phyloP scores from a whole-genome alignment of 1,140 invertebrate genomes.

The Drosophila nebulosa region DNA sequence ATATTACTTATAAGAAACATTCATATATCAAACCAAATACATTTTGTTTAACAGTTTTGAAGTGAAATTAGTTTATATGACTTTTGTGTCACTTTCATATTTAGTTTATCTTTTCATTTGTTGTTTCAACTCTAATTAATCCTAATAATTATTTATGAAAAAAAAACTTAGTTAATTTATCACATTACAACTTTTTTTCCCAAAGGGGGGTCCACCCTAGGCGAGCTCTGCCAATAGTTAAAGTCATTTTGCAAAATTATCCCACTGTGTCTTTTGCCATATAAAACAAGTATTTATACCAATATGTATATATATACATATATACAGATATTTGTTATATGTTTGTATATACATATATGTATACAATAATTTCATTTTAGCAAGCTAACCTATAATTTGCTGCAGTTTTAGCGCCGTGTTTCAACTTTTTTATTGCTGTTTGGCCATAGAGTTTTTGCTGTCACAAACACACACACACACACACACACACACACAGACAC shows the following conservation, averaged over 20 bases:
- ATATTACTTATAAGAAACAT: no score
- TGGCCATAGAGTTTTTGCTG: constrained; percentile 34
- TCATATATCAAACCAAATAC: no score
- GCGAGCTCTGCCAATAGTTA: neutral
- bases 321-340: constrained; percentile 20
- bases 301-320: neutral
- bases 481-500: neutral
- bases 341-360: no score
- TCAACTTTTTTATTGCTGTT: constrained; percentile 49
- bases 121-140: neutral
- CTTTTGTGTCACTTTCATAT: no score
- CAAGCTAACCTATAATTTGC: constrained; percentile 65
- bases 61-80: no score
- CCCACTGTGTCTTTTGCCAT: neutral
- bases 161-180: neutral
- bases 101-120: no score
- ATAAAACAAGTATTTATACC: neutral
- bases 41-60: no score
- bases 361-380: constrained; percentile 35
- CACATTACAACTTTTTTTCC: neutral
- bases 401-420: constrained; percentile 62
- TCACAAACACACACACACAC: constrained; percentile 18
- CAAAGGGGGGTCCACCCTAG: neutral
- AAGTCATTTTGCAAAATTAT: neutral
- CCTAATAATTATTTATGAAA: neutral